Evolutionary conservation across 2,113 vertebrate species (phyloP), one percentile per base, ranked within the genome.

Genomic region (Clarias magur): DNA sequence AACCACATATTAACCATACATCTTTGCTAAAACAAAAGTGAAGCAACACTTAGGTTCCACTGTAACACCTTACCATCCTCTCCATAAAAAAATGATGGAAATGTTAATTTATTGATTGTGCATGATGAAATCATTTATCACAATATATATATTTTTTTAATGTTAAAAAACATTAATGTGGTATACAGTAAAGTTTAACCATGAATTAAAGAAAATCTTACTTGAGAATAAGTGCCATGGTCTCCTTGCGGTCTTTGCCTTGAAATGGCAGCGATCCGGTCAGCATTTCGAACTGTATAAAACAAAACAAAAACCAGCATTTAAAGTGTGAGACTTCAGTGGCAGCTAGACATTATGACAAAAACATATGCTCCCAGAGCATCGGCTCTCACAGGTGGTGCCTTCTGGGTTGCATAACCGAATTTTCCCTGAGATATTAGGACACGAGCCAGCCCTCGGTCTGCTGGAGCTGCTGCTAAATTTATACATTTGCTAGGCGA

Each of bases 181-280:
- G 9, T 72, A 38, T 3, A 72, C 38, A 76, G 21, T n/a, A 48
- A 48, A 48, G 42, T 48, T 8, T 7, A 48, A 48, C 48, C 48
- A 48, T 48, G 48, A 7, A 56, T 27, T 27, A 78, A 78, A 78
- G 15, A n/a, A 10, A 7, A 79, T 95, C 97, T 97, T 95, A 99
- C 98, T 99, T 99, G 73, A 99, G 96, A 93, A 99, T 99, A 84
- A 99, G 96, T 0, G 97, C 97, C 98, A 99, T 99, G 25, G 98
- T 99, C 93, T 99, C 98, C 92, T 99, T 99, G 38, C 98, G 95
- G 94, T 99, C 98, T 94, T 99, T 99, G 84, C 98, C 98, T 92
- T 99, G 98, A 93, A 99, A 99, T 0, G 98, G 98, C 90, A 99
- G 93, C 0, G 98, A 98, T 68, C 98, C 98, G 0, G 98, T 99